These are phyloP conservation scores for Clarias macrocephalus DNA, from an alignment of 2,113 vertebrate genomes.

Conservation along the genomic window DNA sequence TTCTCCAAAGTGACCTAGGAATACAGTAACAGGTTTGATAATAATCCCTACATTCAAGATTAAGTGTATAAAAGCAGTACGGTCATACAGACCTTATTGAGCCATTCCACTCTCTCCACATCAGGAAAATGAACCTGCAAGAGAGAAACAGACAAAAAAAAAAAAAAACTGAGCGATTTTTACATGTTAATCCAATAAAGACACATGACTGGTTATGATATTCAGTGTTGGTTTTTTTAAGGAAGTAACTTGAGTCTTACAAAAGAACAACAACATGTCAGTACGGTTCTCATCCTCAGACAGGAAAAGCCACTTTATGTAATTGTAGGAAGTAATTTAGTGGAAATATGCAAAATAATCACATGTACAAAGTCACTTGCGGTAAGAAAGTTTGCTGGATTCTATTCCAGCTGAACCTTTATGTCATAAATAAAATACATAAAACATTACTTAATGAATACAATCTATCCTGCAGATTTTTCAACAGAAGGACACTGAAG, in stretches of 20 bases:
- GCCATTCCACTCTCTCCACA: constrained; percentile 94
- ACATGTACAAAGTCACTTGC: not conserved
- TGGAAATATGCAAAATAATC: not conserved
- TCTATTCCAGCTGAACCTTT: not conserved
- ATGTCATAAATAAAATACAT: not conserved
- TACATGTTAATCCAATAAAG: not conserved
- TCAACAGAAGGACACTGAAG: not conserved
- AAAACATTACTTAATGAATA: not conserved
- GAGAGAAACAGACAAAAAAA: not conserved
- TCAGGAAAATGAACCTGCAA: constrained; percentile 94
- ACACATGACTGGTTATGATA: not conserved
- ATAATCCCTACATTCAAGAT: not conserved
- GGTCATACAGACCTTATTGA: constrained; percentile 86
- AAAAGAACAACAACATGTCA: not conserved
- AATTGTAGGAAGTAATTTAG: constrained; percentile 11
- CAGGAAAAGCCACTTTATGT: constrained; percentile 15
- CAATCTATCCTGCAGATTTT: not conserved
- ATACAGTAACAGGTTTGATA: not conserved
- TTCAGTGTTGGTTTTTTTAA: not conserved
- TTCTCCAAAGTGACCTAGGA: not conserved
- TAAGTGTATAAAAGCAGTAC: not conserved
- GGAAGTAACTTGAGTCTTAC: not conserved
- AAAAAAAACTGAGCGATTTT: not conserved
- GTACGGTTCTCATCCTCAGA: not conserved
- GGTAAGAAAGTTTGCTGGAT: not conserved